Conservation (phyloP, 2,888 invertebrate genomes). For the Melitaea athalia region DNA sequence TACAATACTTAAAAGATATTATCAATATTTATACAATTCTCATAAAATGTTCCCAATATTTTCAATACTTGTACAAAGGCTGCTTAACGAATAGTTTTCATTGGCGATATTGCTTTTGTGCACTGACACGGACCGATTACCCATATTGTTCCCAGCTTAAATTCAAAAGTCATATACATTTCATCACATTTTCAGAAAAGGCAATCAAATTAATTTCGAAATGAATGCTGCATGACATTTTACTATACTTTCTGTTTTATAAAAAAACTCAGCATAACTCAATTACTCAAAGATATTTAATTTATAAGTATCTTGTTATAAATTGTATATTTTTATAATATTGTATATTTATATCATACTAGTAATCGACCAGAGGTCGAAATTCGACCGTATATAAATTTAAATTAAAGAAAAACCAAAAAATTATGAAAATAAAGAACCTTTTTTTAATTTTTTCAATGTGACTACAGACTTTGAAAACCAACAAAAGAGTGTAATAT, state of each 20-base stretch:
- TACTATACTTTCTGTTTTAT: conserved; percentile 6
- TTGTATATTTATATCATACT: too few relatives aligned
- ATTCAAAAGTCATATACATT: conserved; percentile 53
- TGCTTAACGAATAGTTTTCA: conserved; percentile 72
- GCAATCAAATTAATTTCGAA: conserved; percentile 49
- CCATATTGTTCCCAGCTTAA: conserved; percentile 60
- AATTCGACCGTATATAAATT: too few relatives aligned
- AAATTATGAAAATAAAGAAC: too few relatives aligned
- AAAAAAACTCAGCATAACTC: background rate
- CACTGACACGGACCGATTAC: conserved; percentile 67
- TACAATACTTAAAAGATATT: conserved; percentile 8
- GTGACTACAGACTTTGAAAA: too few relatives aligned
- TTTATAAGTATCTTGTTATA: too few relatives aligned
- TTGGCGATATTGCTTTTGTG: conserved; percentile 73
- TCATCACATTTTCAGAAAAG: conserved; percentile 52
- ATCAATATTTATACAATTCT: conserved; percentile 10
- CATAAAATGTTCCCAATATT: conserved; percentile 48
- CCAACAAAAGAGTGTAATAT: too few relatives aligned
- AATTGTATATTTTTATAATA: too few relatives aligned
- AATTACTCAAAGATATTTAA: too few relatives aligned
- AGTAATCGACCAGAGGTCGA: too few relatives aligned
- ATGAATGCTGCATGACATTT: conserved; percentile 26
- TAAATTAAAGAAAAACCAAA: too few relatives aligned
- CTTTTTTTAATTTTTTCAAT: too few relatives aligned
- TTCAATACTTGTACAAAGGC: conserved; percentile 64